Percentiles rank a stretch among this genome's conserved stretches.
phyloP scores from a whole-genome alignment of 2,113 vertebrate species.

The Falco punctatus region DNA sequence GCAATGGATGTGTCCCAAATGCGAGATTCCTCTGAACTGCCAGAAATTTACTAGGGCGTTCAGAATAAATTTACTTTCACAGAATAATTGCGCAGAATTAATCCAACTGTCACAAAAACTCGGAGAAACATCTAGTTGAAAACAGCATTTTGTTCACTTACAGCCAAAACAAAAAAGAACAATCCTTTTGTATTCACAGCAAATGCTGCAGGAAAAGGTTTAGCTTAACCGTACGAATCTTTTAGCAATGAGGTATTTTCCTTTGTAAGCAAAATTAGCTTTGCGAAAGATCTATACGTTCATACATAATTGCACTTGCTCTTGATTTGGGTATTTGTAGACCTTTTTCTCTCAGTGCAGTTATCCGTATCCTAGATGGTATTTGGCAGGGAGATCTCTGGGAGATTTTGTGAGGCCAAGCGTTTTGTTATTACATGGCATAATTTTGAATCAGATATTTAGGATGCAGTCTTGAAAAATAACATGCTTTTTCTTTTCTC shows the following conservation, averaged over 20 bases:
- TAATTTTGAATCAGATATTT: background rate
- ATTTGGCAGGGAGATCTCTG: background rate
- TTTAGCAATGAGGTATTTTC: slow-evolving; percentile 74
- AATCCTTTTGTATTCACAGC: slow-evolving; percentile 64
- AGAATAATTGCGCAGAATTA: background rate
- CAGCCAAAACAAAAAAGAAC: slow-evolving; percentile 74
- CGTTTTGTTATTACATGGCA: background rate
- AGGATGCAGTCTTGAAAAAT: background rate
- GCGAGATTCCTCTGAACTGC: slow-evolving; percentile 49
- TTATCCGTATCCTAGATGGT: background rate
- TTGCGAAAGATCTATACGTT: background rate
- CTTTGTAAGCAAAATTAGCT: slow-evolving; percentile 81
- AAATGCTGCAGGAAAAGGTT: slow-evolving; percentile 76
- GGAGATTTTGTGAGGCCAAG: background rate
- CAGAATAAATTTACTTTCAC: slow-evolving; percentile 32
- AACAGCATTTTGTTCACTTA: slow-evolving; percentile 44
- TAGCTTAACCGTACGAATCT: slow-evolving; percentile 80
- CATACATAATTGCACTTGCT: background rate
- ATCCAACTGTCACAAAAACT: slow-evolving; percentile 43
- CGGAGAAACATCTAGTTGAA: slow-evolving; percentile 57
- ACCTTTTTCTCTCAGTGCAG: background rate
- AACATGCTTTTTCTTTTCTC: background rate
- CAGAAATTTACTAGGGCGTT: background rate
- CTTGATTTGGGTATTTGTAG: background rate
- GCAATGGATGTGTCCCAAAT: background rate